phyloP scores from a whole-genome alignment of 2,113 vertebrate genomes.

The Oenanthe melanoleuca region DNA sequence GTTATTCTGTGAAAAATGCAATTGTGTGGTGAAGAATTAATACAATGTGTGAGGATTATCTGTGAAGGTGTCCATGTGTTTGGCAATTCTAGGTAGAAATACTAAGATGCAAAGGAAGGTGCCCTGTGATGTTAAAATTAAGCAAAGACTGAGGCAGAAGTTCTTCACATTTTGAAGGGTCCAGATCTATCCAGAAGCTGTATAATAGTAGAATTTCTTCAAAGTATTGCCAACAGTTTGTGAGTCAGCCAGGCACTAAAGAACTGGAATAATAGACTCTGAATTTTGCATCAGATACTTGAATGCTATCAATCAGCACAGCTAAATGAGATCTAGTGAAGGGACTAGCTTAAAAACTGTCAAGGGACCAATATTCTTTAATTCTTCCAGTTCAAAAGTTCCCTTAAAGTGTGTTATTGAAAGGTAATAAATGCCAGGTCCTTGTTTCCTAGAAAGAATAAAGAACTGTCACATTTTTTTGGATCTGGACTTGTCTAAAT shows the following conservation, averaged over 20 bases:
- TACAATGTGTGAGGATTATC: neutral
- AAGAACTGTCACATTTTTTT: neutral
- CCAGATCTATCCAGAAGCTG: neutral
- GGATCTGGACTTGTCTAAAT: neutral
- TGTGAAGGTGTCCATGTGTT: neutral
- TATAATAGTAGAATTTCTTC: neutral
- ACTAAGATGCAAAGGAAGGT: neutral
- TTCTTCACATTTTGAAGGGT: neutral
- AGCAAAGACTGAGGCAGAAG: neutral
- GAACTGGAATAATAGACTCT: neutral
- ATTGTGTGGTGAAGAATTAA: neutral
- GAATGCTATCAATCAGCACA: neutral
- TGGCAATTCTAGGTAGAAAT: neutral
- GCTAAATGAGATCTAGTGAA: neutral
- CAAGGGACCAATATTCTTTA: neutral
- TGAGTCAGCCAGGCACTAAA: neutral
- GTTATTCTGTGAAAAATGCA: neutral
- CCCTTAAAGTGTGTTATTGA: neutral
- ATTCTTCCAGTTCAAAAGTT: neutral
- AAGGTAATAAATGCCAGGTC: neutral
- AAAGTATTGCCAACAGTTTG: neutral
- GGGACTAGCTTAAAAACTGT: neutral
- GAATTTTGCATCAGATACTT: neutral
- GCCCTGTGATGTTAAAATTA: neutral
- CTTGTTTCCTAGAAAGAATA: neutral